phyloP scores from a whole-genome alignment of 1,140 invertebrate species.

The Drosophila rufa region DNA sequence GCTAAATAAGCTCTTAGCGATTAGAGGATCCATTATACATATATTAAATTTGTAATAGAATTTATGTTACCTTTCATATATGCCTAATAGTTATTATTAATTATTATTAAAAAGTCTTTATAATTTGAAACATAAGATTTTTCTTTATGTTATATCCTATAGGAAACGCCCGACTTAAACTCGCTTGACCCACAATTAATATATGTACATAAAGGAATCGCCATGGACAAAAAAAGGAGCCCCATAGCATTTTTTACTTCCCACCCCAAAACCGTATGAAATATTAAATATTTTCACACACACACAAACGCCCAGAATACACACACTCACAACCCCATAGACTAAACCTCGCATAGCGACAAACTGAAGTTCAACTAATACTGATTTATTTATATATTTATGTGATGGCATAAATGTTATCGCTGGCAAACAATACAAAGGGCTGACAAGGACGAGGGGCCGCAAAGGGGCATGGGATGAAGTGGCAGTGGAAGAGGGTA shows the following conservation, averaged over 20 bases:
- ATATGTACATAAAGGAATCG: slow-evolving; percentile 19
- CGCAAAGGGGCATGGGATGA: slow-evolving; percentile 2
- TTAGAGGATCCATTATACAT: too few relatives aligned
- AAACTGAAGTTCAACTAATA: slow-evolving; percentile 68
- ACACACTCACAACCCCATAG: not conserved
- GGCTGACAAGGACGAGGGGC: slow-evolving; percentile 57
- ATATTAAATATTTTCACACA: slow-evolving; percentile 61
- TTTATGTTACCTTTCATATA: not conserved
- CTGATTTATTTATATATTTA: slow-evolving; percentile 82
- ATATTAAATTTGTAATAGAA: too few relatives aligned
- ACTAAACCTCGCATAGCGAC: slow-evolving; percentile 40
- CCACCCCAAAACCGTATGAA: slow-evolving; percentile 42
- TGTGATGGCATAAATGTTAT: slow-evolving; percentile 80
- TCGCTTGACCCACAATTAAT: slow-evolving; percentile 36
- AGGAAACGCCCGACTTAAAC: not conserved
- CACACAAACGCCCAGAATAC: slow-evolving; percentile 2
- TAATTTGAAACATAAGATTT: too few relatives aligned
- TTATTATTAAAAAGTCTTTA: not conserved
- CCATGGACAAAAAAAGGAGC: slow-evolving; percentile 1
- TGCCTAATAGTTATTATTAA: not conserved
- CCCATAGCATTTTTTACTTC: slow-evolving; percentile 43
- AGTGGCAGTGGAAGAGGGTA: not conserved
- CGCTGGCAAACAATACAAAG: slow-evolving; percentile 68
- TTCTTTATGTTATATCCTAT: not conserved
- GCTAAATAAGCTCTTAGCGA: not conserved